Evolutionary conservation across 2,113 vertebrate genomes (phyloP).

Genomic region (Rostratula benghalensis): DNA sequence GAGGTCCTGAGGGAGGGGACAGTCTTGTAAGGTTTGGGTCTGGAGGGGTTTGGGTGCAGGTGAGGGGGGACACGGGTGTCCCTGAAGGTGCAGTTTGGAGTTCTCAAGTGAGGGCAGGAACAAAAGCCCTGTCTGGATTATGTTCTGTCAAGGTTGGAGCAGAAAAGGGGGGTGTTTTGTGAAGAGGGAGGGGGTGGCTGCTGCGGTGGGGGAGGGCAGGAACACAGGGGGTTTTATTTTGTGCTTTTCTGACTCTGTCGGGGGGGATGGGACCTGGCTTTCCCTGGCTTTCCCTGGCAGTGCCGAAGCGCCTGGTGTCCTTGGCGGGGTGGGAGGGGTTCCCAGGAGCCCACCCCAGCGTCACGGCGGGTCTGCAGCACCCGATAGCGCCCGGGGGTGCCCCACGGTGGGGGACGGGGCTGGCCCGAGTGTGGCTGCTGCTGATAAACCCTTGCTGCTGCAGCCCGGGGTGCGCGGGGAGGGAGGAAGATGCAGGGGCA

Average conservation of each 20-base stretch:
- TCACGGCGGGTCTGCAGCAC: neutral
- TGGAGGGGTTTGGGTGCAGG: rapidly evolving
- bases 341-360: neutral
- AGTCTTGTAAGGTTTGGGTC: neutral
- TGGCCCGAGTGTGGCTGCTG: neutral
- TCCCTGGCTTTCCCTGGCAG: neutral
- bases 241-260: neutral
- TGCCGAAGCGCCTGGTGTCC: rapidly evolving
- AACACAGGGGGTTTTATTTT: neutral
- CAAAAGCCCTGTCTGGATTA: rapidly evolving
- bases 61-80: rapidly evolving
- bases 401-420: neutral
- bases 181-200: neutral
- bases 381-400: neutral
- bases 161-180: neutral
- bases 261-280: neutral
- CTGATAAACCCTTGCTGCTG: neutral
- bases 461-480: rapidly evolving
- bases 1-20: neutral
- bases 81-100: neutral
- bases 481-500: rapidly evolving
- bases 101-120: neutral
- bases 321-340: neutral
- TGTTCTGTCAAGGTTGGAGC: rapidly evolving
- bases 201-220: no score